phyloP scores from a whole-genome alignment of 2,113 vertebrate species.

The Oryzias woworae region DNA sequence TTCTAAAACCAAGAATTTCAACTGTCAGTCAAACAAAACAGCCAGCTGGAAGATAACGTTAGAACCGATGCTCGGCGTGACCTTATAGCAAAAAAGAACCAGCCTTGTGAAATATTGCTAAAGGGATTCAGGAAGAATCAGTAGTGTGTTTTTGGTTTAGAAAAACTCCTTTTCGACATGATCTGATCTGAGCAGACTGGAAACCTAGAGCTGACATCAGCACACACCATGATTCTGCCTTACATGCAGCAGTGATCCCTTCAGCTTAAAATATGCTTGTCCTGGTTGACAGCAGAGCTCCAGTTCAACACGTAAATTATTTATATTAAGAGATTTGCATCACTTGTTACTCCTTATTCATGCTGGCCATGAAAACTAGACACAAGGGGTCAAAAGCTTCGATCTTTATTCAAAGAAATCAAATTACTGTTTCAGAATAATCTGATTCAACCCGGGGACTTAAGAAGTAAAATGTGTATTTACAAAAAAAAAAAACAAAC shows the following conservation, averaged over 20 bases:
- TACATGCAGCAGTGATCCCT: constrained; percentile 19
- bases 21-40: neutral
- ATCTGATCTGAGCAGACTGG: no score
- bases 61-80: constrained; percentile 12
- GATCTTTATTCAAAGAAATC: constrained; percentile 17
- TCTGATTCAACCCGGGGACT: neutral
- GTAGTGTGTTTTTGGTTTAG: neutral
- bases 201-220: constrained; percentile 26
- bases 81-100: constrained; percentile 14
- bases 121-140: constrained; percentile 28
- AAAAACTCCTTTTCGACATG: no score
- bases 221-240: constrained; percentile 12
- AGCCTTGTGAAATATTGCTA: constrained; percentile 12
- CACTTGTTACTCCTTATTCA: constrained; percentile 26
- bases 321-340: neutral
- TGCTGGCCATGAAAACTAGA: constrained; percentile 28
- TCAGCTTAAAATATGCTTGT: constrained; percentile 31
- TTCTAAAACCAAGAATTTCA: neutral
- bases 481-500: constrained; percentile 25
- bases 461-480: constrained; percentile 11
- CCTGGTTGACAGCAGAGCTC: constrained; percentile 26
- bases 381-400: constrained; percentile 16
- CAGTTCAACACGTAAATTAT: constrained; percentile 12
- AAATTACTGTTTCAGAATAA: neutral
- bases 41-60: constrained; percentile 7